Base-by-base conservation (phyloP, 2,113 vertebrate species). In the Nothoprocta perdicaria region DNA sequence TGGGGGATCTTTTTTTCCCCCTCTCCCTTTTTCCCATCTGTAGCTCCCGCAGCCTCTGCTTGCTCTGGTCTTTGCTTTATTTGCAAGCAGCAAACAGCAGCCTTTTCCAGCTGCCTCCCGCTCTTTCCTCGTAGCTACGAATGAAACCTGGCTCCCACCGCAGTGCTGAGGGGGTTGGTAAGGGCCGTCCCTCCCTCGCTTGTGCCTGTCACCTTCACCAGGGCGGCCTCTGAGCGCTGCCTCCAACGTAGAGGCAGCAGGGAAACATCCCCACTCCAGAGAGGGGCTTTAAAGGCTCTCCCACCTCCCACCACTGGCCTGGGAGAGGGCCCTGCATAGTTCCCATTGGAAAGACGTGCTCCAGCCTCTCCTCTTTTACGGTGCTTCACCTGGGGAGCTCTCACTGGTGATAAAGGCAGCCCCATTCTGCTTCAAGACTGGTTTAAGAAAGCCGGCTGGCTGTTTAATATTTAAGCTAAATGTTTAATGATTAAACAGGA, bases 391-490 rank as follows among this genome's bases (percentile, higher is more conserved):
- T 57, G 74, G 57, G 72, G 72, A 85, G 10, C 5, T 89, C 86
- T 89, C 92, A 86, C 66, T 0, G 1, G 46, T 86, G 63, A 93
- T 67, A 63, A 83, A 88, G 35, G 60, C 31, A 0, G 53, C 27
- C 50, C 75, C 41, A 33, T 40, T 81, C 73, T 45, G 8, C 61
- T 89, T 94, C 57, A 86, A 92, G 93, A 94, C 45, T 80, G 72
- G 63, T 92, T 94, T 94, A 71, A 91, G 90, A 89, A 90, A 88
- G 75, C 90, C 50, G 76, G 60, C 79, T 74, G 69, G 26, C 61
- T 92, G 92, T 81, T 95, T 95, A 96, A 96, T 94, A 93, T 94
- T 95, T 94, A 95, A 95, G 66, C 86, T 45, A 46, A 55, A 86
- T 74, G 88, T 93, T 95, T 91, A 96, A 94, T 94, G 91, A 92